phyloP scores from a whole-genome alignment of 2,113 vertebrate genomes.

The Micronisus gabar region DNA sequence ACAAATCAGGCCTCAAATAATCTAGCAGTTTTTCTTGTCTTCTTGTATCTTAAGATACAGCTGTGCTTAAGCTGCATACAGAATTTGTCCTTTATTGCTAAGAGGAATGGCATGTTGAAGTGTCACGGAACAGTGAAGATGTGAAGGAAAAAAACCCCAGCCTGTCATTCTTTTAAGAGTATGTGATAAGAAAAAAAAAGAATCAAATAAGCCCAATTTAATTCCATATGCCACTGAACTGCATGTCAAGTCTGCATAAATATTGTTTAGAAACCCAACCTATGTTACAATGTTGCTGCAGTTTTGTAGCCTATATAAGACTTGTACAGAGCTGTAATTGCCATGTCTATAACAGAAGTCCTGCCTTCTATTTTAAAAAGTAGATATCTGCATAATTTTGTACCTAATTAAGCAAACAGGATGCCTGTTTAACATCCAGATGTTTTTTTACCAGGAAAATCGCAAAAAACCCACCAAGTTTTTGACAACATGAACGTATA shows the following conservation, averaged over 20 bases:
- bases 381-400: not conserved
- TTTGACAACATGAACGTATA: not conserved
- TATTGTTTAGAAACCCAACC: not conserved
- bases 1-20: not conserved
- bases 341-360: not conserved
- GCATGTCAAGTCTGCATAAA: not conserved
- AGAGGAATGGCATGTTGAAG: not conserved
- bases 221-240: not conserved
- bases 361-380: not conserved
- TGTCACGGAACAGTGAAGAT: not conserved
- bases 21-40: not conserved
- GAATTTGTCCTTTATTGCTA: not conserved
- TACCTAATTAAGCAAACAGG: not conserved
- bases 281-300: not conserved
- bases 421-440: not conserved
- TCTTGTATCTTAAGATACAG: not conserved
- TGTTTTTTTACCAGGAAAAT: not conserved
- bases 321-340: not conserved
- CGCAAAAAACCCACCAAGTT: not conserved
- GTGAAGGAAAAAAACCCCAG: not conserved
- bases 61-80: not conserved
- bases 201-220: not conserved
- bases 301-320: not conserved
- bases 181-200: not conserved
- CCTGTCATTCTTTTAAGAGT: not conserved